Base-by-base conservation (phyloP, 1,140 invertebrate genomes). In the Chironomus tepperi region DNA sequence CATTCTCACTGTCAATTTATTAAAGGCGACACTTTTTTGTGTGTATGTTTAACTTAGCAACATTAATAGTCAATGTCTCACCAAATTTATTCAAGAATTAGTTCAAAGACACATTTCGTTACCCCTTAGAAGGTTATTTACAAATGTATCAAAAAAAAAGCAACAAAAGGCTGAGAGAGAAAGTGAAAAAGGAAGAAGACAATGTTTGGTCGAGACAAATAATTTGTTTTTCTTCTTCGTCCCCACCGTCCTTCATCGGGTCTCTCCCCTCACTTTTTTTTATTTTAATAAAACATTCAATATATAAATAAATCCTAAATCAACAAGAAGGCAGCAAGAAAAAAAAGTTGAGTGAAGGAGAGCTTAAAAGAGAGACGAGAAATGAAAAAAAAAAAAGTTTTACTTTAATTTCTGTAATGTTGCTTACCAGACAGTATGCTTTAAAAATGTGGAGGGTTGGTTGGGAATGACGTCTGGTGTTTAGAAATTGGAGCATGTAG, bases 221-320 rank as follows among this genome's bases (percentile, higher is more conserved):
- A 57, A 57, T n/a, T 57, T 57, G 47, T 57, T 57, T 57, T n/a
- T 57, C 47, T 9, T 47, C 9, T 47, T 47, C 8, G 2, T 47
- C 2, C 8, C 24, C 24, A n/a, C 24, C 24, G 24, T 47, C 15
- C 43, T 47, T 47, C 47, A 5, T 57, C 10, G 12, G n/a, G n/a
- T n/a, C n/a, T 57, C 15, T 57, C 12, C 24, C 24, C 24, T 5
- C 24, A 34, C 24, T 2, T 34, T 34, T 34, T n/a, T n/a, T n/a
- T n/a, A n/a, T n/a, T n/a, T 34, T 34, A 34, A 34, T 34, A 34
- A 2, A 34, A 34, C 24, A 34, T 34, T 34, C 47, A 57, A 57
- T 57, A 57, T 34, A 34, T 57, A 57, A 57, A 57, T n/a, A 57
- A n/a, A 57, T 12, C 47, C 47, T 57, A 57, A 57, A n/a, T 57